Base-by-base conservation (phyloP, 2,888 invertebrate genomes). In the Cyclophora albipunctata region DNA sequence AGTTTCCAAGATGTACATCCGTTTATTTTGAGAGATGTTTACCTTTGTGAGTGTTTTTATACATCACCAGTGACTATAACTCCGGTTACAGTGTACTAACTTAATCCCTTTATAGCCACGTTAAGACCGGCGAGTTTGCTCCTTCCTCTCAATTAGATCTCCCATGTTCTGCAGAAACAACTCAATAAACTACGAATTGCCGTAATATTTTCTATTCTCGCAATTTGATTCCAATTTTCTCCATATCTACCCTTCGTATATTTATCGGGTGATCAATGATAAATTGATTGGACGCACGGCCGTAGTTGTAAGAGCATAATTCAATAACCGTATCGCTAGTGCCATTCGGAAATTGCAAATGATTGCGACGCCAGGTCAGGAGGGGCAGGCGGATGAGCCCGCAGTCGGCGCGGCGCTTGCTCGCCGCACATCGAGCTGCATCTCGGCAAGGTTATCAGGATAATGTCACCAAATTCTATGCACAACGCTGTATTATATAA, bases 261-360 rank as follows among this genome's bases (percentile, higher is more conserved):
- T 34, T 43, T 43, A 43, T 43, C 43, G 45, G 51, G 45, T 50
- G 57, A 57, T 55, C 55, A 47, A 42, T 47, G 55, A 61, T 61
- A 55, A 56, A 55, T 57, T 59, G 55, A 59, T 61, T 61, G 56
- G 59, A 42, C 48, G 50, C 50, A 52, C 52, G 53, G 54, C 54
- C 56, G 52, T 53, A 52, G 49, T 49, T 53, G 54, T 54, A 49
- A 56, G 57, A 49, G 51, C 52, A 67, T 65, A 67, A 66, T 61
- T 61, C 57, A 63, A 59, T 65, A 57, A 64, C 64, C 66, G 64
- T 63, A 65, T 61, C 64, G 65, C 59, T 65, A 62, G 66, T 68
- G 70, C 66, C 62, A 69, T 73, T 77, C 79, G 86, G 85, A 86
- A 83, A 85, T 85, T 78, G 78, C 75, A 72, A 56, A 76, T 84